Percentiles rank a stretch among this genome's conserved stretches.
Evolutionary conservation across 2,113 vertebrate species (phyloP).

Genomic region (Lamprologus tigripictilis): DNA sequence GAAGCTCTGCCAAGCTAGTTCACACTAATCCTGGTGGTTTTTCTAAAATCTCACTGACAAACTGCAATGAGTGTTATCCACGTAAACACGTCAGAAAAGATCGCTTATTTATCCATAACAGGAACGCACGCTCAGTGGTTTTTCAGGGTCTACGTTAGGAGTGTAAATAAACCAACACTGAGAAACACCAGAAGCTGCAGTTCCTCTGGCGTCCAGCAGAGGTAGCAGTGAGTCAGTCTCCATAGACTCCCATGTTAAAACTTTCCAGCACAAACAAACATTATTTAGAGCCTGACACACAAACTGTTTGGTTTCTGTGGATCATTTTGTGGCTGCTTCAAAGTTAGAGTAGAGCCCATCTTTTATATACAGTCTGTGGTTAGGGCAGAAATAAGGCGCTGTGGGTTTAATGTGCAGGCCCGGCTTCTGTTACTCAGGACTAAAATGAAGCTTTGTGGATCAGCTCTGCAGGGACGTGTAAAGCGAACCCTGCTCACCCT

Average conservation of each 20-base stretch:
- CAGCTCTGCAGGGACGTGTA: neutral
- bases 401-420: neutral
- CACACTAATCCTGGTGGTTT: neutral
- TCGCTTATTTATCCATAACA: accelerated
- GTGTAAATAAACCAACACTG: neutral
- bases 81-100: accelerated
- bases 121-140: neutral
- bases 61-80: neutral
- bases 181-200: neutral
- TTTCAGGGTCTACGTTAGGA: neutral
- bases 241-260: neutral
- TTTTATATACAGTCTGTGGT: neutral
- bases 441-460: neutral
- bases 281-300: neutral
- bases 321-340: neutral
- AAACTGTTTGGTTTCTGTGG: neutral
- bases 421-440: too few species aligned
- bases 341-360: neutral
- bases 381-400: neutral
- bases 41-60: neutral
- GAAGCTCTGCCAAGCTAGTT: neutral
- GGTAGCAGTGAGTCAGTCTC: neutral
- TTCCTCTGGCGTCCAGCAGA: neutral
- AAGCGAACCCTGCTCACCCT: neutral
- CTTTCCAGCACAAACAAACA: neutral